Percentiles rank a stretch among this genome's conserved stretches.
Evolutionary conservation across 2,113 vertebrate species (phyloP).

Genomic region (Zosterops lateralis): DNA sequence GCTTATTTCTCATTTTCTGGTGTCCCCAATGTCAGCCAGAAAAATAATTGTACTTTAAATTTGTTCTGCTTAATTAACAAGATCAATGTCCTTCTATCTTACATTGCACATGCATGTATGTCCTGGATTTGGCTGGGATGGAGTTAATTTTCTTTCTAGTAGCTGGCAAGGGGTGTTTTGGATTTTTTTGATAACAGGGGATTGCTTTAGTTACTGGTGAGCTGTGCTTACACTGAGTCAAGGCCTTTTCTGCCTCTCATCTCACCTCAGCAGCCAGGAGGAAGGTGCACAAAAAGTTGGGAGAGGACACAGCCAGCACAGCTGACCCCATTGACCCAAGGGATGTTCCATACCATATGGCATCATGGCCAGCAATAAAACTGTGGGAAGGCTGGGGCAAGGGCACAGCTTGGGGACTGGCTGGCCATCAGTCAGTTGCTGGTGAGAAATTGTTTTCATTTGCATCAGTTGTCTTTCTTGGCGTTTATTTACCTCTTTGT

Average conservation of each 20-base stretch:
- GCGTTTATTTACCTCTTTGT: background rate
- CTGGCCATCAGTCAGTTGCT: background rate
- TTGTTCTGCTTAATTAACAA: background rate
- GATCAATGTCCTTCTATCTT: background rate
- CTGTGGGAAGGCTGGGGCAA: accelerated
- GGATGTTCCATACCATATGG: background rate
- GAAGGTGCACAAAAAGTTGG: background rate
- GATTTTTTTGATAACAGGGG: background rate
- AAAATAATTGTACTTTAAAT: background rate
- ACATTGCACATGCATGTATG: background rate
- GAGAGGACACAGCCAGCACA: background rate
- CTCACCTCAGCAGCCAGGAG: background rate
- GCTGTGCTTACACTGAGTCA: background rate
- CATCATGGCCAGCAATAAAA: background rate
- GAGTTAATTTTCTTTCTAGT: background rate
- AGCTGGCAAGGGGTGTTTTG: background rate
- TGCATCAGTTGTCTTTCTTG: background rate
- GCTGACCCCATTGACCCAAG: background rate
- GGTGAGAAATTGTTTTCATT: background rate
- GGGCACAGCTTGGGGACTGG: background rate
- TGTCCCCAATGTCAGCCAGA: background rate
- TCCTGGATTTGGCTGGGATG: background rate
- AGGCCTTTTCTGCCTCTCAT: background rate
- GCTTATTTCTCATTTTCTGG: background rate
- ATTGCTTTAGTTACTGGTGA: background rate